A percentile compares a stretch with the other conserved stretches of the same genome.
These are phyloP conservation scores for Callinectes sapidus DNA, from an alignment of 2,888 invertebrate genomes.

Conservation along the genomic window DNA sequence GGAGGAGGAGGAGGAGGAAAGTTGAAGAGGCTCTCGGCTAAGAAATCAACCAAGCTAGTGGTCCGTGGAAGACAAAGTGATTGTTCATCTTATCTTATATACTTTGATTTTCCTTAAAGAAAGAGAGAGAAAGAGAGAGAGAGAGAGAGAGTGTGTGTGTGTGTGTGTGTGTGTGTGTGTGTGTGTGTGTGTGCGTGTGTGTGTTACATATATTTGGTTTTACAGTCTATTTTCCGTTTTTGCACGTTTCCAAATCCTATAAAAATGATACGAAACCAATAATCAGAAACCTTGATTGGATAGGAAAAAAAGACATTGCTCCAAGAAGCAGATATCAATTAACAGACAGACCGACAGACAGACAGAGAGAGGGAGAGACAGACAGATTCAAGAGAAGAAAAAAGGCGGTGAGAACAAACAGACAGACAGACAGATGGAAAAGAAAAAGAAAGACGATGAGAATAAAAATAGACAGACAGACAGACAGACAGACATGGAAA, in stretches of 20 bases:
- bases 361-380: background rate
- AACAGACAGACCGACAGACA: background rate
- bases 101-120: background rate
- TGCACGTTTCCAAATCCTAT: too few relatives aligned
- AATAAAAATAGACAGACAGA: background rate
- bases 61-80: slow-evolving; percentile 5
- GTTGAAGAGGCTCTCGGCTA: background rate
- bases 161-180: background rate
- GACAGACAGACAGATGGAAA: background rate
- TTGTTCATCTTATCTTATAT: background rate
- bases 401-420: background rate
- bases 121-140: background rate
- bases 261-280: too few relatives aligned
- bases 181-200: too few relatives aligned
- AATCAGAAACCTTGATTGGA: too few relatives aligned
- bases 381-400: background rate
- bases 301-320: too few relatives aligned
- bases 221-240: too few relatives aligned
- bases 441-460: background rate
- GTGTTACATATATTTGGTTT: too few relatives aligned
- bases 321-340: background rate
- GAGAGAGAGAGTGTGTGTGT: background rate
- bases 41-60: background rate
- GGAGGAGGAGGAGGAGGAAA: slow-evolving; percentile 21
- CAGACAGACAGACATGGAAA: background rate